Percentiles rank a stretch among this genome's conserved stretches.
These are phyloP conservation scores for Calycopis cecrops DNA, from an alignment of 1,140 invertebrate species.

Conservation along the genomic window DNA sequence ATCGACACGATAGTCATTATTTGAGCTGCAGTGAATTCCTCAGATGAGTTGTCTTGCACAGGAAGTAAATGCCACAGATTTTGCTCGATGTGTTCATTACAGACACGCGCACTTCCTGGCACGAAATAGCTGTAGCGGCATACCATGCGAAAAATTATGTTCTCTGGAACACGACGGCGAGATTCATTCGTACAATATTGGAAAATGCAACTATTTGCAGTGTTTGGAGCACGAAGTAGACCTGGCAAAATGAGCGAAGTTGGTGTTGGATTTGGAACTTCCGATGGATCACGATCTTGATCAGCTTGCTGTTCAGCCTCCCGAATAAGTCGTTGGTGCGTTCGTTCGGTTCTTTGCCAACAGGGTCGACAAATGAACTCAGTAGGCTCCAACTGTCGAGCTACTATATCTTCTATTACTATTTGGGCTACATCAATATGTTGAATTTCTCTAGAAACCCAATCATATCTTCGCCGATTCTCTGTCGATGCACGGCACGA, in stretches of 20 bases:
- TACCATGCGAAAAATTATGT: conserved; percentile 10
- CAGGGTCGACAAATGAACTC: conserved; percentile 13
- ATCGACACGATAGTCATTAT: conserved; percentile 14
- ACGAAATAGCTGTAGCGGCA: conserved; percentile 14
- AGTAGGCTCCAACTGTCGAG: conserved; percentile 14
- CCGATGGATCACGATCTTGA: conserved; percentile 2
- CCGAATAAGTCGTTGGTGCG: conserved; percentile 12
- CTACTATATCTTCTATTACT: conserved; percentile 10
- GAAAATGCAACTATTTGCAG: conserved; percentile 13
- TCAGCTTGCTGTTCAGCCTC: conserved; percentile 13
- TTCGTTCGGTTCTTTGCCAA: conserved; percentile 16
- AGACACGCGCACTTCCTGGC: conserved; percentile 12
- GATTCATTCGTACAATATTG: conserved; percentile 15
- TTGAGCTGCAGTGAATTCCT: conserved; percentile 10
- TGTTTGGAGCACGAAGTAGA: conserved; percentile 12
- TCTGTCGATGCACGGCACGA: conserved; percentile 16
- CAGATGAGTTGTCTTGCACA: conserved; percentile 12
- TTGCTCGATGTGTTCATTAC: conserved; percentile 11
- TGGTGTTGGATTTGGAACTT: conserved; percentile 12
- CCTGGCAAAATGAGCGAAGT: conserved; percentile 13
- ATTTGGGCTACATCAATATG: conserved; percentile 12
- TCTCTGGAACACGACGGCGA: conserved; percentile 12
- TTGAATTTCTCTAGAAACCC: conserved; percentile 10
- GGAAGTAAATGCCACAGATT: too few relatives aligned
- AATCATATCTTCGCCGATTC: conserved; percentile 15